These are phyloP conservation scores for Pteromalus puparum DNA, from an alignment of 1,140 invertebrate species.

Conservation along the genomic window DNA sequence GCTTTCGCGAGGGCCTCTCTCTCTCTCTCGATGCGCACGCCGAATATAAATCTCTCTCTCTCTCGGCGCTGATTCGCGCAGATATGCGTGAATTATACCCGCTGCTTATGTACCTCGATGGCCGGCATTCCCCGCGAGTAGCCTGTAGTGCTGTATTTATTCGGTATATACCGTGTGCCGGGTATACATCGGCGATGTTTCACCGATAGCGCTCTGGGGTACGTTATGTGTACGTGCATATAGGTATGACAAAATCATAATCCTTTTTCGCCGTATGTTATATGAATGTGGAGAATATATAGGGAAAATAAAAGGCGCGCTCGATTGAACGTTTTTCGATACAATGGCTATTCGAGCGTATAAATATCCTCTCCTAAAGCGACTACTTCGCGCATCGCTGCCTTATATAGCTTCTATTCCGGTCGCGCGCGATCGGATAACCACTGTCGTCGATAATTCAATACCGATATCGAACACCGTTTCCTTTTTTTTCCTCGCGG, in stretches of 20 bases:
- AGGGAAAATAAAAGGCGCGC: neutral
- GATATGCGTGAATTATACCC: slow-evolving; percentile 41
- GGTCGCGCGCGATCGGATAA: slow-evolving; percentile 14
- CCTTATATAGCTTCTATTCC: neutral
- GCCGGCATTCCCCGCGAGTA: neutral
- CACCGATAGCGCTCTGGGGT: too few relatives aligned
- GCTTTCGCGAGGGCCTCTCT: slow-evolving; percentile 1
- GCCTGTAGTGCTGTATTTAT: too few relatives aligned
- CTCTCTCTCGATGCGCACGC: neutral
- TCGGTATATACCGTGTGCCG: too few relatives aligned
- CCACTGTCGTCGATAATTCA: slow-evolving; percentile 40
- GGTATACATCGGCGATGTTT: too few relatives aligned
- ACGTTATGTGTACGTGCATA: too few relatives aligned
- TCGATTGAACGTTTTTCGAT: slow-evolving; percentile 7
- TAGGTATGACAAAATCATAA: too few relatives aligned
- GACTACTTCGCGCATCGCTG: neutral
- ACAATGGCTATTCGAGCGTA: neutral
- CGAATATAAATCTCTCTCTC: slow-evolving; percentile 7
- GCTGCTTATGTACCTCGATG: slow-evolving; percentile 16
- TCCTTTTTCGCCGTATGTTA: neutral
- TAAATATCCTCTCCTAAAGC: neutral
- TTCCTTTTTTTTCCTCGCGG: neutral
- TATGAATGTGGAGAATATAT: too few relatives aligned
- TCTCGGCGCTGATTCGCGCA: slow-evolving; percentile 8
- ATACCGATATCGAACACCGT: slow-evolving; percentile 37